Evolutionary conservation across 2,888 invertebrate genomes (phyloP).

Genomic region (Lycaena phlaeas): DNA sequence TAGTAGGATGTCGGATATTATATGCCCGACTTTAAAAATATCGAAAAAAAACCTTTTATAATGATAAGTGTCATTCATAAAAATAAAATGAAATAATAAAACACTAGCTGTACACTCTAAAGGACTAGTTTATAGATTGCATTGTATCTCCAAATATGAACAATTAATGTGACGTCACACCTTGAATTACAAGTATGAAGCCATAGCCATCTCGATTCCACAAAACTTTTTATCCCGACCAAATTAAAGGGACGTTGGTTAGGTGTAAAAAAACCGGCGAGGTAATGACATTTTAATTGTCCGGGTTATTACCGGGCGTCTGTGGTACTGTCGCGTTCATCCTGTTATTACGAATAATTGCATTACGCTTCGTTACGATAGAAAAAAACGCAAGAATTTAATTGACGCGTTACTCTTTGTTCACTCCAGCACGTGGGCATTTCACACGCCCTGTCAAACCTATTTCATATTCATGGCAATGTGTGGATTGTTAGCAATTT

Average conservation of each 20-base stretch:
- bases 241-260: slow-evolving; percentile 55
- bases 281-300: slow-evolving; percentile 72
- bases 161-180: not conserved
- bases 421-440: slow-evolving; percentile 47
- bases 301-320: slow-evolving; percentile 54
- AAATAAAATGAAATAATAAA: too few relatives aligned
- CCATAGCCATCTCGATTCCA: not conserved
- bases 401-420: slow-evolving; percentile 68
- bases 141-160: not conserved
- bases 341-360: slow-evolving; percentile 71
- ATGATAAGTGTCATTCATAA: too few relatives aligned
- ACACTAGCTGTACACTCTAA: too few relatives aligned
- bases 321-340: slow-evolving; percentile 57
- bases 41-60: too few relatives aligned
- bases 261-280: slow-evolving; percentile 61
- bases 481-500: too few relatives aligned
- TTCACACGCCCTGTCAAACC: slow-evolving; percentile 42
- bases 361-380: slow-evolving; percentile 69
- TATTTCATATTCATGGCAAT: too few relatives aligned
- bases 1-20: too few relatives aligned
- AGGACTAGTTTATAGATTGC: too few relatives aligned
- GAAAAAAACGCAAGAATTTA: slow-evolving; percentile 63
- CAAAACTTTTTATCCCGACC: slow-evolving; percentile 37
- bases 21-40: too few relatives aligned
- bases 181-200: not conserved